Evolutionary conservation across 2,888 invertebrate genomes (phyloP).

Genomic region (Drosophila anomalata): DNA sequence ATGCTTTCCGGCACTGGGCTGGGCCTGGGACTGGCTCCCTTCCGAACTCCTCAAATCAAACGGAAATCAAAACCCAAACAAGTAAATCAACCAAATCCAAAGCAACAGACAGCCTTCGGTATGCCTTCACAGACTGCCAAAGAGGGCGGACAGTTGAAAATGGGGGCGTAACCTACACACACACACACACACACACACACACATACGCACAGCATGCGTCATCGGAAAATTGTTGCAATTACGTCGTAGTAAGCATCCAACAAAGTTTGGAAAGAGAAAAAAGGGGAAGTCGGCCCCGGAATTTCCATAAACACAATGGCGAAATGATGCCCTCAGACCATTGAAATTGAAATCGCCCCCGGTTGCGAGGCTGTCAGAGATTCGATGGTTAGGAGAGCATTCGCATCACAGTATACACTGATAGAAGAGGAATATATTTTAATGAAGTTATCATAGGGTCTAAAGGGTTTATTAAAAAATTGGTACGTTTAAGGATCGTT

Average conservation of each 20-base stretch:
- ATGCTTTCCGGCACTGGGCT: slow-evolving; percentile 34
- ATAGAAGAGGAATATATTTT: not conserved
- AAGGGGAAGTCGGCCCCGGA: slow-evolving; percentile 22
- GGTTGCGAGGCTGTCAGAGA: slow-evolving; percentile 2
- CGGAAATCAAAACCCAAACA: slow-evolving; percentile 60
- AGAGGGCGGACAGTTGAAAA: slow-evolving; percentile 1
- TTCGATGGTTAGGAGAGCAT: slow-evolving; percentile 12
- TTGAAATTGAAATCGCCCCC: slow-evolving; percentile 22
- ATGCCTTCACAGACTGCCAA: not conserved
- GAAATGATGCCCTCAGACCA: slow-evolving; percentile 61
- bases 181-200: not conserved
- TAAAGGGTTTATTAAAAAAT: too few relatives aligned
- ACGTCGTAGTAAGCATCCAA: slow-evolving; percentile 54
- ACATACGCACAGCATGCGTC: slow-evolving; percentile 33
- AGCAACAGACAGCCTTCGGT: slow-evolving; percentile 6
- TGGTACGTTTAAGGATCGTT: too few relatives aligned
- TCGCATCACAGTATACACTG: slow-evolving; percentile 53
- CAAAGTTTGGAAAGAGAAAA: slow-evolving; percentile 35
- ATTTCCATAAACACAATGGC: slow-evolving; percentile 76
- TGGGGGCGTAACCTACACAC: slow-evolving; percentile 7
- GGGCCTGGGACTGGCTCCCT: not conserved
- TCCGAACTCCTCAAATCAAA: slow-evolving; percentile 39
- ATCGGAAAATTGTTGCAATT: slow-evolving; percentile 75
- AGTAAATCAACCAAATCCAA: slow-evolving; percentile 59
- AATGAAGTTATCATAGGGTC: not conserved